Evolutionary conservation across 2,113 vertebrate genomes (phyloP), one percentile per base, ranked within the genome.

Genomic region (Arothron firmamentum): DNA sequence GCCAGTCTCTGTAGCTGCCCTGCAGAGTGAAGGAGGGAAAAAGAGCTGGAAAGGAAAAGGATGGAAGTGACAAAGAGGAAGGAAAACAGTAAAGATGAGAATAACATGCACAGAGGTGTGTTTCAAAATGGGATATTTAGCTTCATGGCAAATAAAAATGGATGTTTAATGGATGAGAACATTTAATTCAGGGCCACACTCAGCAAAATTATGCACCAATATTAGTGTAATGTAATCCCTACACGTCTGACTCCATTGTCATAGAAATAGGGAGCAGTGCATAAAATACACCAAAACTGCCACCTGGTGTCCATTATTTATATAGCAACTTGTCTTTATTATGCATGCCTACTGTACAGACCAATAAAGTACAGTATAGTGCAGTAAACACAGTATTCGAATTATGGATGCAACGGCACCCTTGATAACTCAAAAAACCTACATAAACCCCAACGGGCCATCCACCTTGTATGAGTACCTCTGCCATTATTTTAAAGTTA

Each of bases 1-100:
- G 88, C 83, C 88, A 88, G 81, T 75, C 78, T 81, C 78, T 62
- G 65, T 11, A 47, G 66, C 63, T 67, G 64, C 66, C 76, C 83
- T 72, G 84, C 68, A 67, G 85, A 79, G 17, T 4, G 25, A 53
- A 14, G 23, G 45, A 64, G 9, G 20, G 8, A 49, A 16, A 15
- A 23, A 43, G 48, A 23, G 43, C 51, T 42, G 42, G 59, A 25
- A 28, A 31, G 28, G 11, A 52, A 18, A 50, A 18, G 1, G 46
- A 20, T 23, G 9, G 62, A 21, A 15, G 28, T 6, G 18, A 23
- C 25, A 46, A 18, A 17, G 13, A 31, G 51, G n/a, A 57, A 57
- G 43, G 13, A 14, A 31, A 31, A 31, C 28, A 31, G 8, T 31
- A 9, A 31, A 31, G 28, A 5, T 31, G 28, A 9, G 6, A 31